Evolutionary conservation across 1,140 invertebrate species (phyloP), one percentile per base, ranked within the genome.

Genomic region (Orussus abietinus): DNA sequence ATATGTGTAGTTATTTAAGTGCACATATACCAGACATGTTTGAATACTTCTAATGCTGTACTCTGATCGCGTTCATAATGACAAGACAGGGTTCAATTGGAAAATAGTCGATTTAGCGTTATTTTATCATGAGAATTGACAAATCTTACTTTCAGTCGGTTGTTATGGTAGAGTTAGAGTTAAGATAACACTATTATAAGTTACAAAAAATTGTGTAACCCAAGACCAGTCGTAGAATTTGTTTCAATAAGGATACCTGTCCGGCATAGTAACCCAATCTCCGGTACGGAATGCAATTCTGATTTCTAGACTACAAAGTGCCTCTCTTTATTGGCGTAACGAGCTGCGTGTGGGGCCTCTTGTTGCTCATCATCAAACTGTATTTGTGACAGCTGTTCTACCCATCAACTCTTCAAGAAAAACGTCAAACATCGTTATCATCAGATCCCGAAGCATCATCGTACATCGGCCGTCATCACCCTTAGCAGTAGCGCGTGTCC

Each of bases 251-350:
- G 45, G 38, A 52, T 52, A 50, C 28, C 39, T 48, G 50, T 52
- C 36, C 40, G 51, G 43, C 47, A 47, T 55, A 55, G 49, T 55
- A 55, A 55, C 42, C 47, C 55, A 42, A 55, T 59, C 42, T 61
- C 55, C 68, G 67, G 68, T 67, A 71, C 67, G 66, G 59, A 66
- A 65, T 75, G 66, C 74, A 68, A 69, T 74, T 77, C 67, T 74
- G 62, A 63, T 75, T 72, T 75, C 66, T 78, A 82, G 80, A 80
- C 69, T 69, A 66, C 78, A 81, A 78, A 77, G 77, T 81, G 75
- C 80, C 80, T 69, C 71, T 82, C 62, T 80, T 81, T 78, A 79
- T 83, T 73, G 81, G 81, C 70, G 75, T 83, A 65, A 81, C 80
- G 69, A 81, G 79, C 73, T 83, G 80, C 72, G 76, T 83, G 52